Conservation (phyloP, 1,140 invertebrate genomes). For the Phymastichus coffea region DNA sequence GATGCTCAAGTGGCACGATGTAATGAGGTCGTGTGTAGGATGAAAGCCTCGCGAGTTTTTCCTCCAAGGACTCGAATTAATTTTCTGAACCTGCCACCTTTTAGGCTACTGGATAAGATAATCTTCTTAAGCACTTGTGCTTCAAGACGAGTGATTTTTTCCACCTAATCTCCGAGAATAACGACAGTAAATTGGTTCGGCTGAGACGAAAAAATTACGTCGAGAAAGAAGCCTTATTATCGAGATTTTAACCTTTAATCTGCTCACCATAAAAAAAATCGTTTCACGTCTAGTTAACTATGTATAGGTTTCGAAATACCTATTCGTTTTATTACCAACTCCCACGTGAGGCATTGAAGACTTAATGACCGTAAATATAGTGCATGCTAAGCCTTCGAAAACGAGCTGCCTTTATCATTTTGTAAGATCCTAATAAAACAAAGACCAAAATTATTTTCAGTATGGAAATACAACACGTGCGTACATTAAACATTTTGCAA, state of each 20-base stretch:
- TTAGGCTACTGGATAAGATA: not conserved
- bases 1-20: not conserved
- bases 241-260: too few species aligned
- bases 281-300: constrained; percentile 7
- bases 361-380: constrained; percentile 17
- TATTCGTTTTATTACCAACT: constrained; percentile 14
- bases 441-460: too few species aligned
- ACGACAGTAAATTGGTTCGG: too few species aligned
- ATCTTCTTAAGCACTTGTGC: not conserved
- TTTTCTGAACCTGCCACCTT: not conserved
- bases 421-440: too few species aligned
- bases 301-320: constrained; percentile 5
- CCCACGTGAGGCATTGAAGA: constrained; percentile 5
- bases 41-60: not conserved
- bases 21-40: not conserved
- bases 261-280: constrained; percentile 22
- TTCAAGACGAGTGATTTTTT: too few species aligned
- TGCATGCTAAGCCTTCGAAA: constrained; percentile 7
- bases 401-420: too few species aligned
- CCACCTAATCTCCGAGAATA: too few species aligned
- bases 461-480: too few species aligned
- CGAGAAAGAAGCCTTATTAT: too few species aligned
- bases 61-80: not conserved
- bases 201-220: too few species aligned
- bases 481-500: too few species aligned